Percentiles rank a stretch among this genome's conserved stretches.
phyloP scores from a whole-genome alignment of 1,140 invertebrate species.

The Neodiprion fabricii region DNA sequence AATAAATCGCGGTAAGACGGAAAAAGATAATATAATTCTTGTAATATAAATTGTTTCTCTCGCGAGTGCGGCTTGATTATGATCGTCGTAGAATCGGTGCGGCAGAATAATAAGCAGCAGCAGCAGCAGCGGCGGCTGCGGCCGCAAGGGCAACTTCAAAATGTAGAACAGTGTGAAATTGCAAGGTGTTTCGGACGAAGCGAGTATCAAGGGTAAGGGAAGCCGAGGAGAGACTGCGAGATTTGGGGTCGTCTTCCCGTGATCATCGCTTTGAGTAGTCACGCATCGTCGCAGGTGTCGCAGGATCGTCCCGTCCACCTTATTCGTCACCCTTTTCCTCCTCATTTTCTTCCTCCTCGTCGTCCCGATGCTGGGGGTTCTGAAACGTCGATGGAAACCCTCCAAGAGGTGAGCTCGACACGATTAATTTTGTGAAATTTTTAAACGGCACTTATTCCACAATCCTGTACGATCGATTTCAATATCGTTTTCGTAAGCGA shows the following conservation, averaged over 20 bases:
- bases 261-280: neutral
- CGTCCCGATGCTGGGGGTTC: conserved; percentile 48
- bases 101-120: too few relatives aligned
- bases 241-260: neutral
- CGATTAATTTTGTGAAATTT: neutral
- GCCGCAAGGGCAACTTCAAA: neutral
- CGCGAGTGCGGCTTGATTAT: too few relatives aligned
- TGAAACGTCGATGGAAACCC: conserved; percentile 56
- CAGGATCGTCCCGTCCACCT: neutral
- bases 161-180: neutral
- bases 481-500: too few relatives aligned
- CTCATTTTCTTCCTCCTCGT: neutral
- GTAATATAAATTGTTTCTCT: too few relatives aligned
- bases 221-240: too few relatives aligned
- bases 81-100: too few relatives aligned
- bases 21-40: too few relatives aligned
- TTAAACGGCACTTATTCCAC: too few relatives aligned
- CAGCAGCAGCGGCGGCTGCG: too few relatives aligned
- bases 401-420: conserved; percentile 46
- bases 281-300: neutral
- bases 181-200: neutral
- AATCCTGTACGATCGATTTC: too few relatives aligned
- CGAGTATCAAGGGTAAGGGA: too few relatives aligned
- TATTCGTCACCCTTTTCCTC: conserved; percentile 16
- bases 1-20: too few relatives aligned